Conservation (phyloP, 2,797 vertebrate genomes). For the Hydrophis major region DNA sequence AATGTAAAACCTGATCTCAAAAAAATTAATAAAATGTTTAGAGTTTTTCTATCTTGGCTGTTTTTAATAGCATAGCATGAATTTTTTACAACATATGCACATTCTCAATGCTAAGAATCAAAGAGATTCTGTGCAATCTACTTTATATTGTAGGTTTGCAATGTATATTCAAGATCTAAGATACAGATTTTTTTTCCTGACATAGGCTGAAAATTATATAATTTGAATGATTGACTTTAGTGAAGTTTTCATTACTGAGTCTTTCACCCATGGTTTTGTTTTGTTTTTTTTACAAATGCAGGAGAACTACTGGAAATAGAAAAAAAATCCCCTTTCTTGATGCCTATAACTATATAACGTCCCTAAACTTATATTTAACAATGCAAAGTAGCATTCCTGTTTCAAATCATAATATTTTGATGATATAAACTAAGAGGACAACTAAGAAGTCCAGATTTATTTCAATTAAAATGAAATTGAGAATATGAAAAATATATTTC, state of each 20-base stretch:
- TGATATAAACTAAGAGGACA: not conserved
- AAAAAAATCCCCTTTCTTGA: not conserved
- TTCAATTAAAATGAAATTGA: not conserved
- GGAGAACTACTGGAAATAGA: not conserved
- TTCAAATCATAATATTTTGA: not conserved
- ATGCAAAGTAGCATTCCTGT: not conserved
- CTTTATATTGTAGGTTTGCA: not conserved
- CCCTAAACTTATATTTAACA: not conserved
- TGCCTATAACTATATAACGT: not conserved
- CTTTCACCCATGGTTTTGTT: not conserved
- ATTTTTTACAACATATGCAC: not conserved
- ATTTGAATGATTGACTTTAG: not conserved
- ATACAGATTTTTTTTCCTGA: not conserved
- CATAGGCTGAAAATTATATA: not conserved
- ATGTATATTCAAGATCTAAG: not conserved
- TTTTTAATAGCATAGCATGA: not conserved
- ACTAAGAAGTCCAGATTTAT: not conserved
- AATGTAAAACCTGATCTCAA: not conserved
- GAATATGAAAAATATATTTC: not conserved
- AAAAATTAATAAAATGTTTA: not conserved
- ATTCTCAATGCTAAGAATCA: not conserved
- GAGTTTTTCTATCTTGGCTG: not conserved
- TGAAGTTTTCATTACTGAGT: not conserved
- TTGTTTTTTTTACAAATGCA: not conserved
- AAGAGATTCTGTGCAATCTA: not conserved